These are phyloP conservation scores for Cephus runcator DNA, from an alignment of 2,888 invertebrate genomes.

Conservation along the genomic window DNA sequence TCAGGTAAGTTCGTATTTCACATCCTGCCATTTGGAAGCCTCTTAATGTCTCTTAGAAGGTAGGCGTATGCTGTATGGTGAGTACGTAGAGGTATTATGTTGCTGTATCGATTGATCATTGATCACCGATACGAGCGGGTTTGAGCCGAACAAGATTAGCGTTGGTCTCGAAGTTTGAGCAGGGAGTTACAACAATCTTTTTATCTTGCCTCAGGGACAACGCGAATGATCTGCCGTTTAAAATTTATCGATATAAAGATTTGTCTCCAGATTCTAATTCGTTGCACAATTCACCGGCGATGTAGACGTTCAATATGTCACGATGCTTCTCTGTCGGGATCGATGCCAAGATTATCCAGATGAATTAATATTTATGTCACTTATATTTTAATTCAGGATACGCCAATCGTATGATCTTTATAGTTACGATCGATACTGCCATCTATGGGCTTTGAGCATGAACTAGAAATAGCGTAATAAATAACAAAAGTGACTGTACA, in stretches of 20 bases:
- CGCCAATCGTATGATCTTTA: neutral
- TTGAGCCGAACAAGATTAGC: neutral
- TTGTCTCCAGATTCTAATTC: neutral
- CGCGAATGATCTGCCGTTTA: neutral
- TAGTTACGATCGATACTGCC: neutral
- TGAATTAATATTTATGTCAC: neutral
- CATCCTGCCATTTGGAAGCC: neutral
- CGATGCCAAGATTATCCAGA: neutral
- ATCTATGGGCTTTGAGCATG: neutral
- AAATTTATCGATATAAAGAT: neutral
- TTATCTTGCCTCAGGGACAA: neutral
- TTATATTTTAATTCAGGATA: neutral
- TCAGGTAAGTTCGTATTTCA: slow-evolving; percentile 33
- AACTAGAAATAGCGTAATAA: neutral
- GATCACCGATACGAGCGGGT: neutral
- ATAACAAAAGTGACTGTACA: neutral
- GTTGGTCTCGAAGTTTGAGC: neutral
- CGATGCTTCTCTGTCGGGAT: neutral
- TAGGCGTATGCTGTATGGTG: neutral
- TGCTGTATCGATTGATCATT: neutral
- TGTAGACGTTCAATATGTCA: neutral
- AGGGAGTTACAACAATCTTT: neutral
- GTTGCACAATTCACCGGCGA: neutral
- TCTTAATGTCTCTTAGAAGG: neutral
- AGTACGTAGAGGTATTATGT: neutral